Evolutionary conservation across 2,113 vertebrate genomes (phyloP), one percentile per base, ranked within the genome.

Genomic region (Chrysochloris asiatica): DNA sequence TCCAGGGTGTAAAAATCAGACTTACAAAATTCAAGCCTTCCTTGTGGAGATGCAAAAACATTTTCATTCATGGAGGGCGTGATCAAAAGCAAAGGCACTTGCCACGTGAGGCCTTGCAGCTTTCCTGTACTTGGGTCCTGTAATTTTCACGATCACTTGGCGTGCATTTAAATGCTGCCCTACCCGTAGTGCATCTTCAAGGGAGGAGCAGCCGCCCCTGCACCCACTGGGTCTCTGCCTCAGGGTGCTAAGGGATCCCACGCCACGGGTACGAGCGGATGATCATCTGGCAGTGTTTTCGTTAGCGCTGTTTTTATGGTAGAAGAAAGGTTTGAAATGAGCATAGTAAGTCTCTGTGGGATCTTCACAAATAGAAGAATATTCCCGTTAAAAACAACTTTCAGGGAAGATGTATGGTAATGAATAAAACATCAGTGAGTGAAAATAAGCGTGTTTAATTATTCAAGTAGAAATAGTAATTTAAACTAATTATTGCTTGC

Each of bases 401-500:
- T 92, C 95, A 94, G 90, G 96, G 95, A 94, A 96, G 95, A 97
- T 93, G 95, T 96, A 88, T 97, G 91, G 90, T 96, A 93, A 96
- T 96, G 94, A 97, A 94, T 95, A 88, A 96, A 97, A 95, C 87
- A 95, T 93, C 95, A 95, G 94, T 92, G 96, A 97, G 97, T 95
- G 94, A 94, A 97, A 96, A 97, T 92, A 96, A 97, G 96, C 76
- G 93, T 95, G 91, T 97, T 96, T 95, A 97, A 97, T 96, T 97
- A 96, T 97, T 97, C 94, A 96, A 96, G 94, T 95, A 95, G 95
- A 96, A 97, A 77, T 96, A 97, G 91, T 95, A 97, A 97, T 97
- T 96, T 97, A 97, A 96, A 95, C 77, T 97, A 97, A 97, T 97
- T 97, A 96, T 97, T 90, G 97, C 96, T 95, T 96, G 88, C 24